phyloP scores from a whole-genome alignment of 2,797 vertebrate species.

The Sphenopsis melanotis region DNA sequence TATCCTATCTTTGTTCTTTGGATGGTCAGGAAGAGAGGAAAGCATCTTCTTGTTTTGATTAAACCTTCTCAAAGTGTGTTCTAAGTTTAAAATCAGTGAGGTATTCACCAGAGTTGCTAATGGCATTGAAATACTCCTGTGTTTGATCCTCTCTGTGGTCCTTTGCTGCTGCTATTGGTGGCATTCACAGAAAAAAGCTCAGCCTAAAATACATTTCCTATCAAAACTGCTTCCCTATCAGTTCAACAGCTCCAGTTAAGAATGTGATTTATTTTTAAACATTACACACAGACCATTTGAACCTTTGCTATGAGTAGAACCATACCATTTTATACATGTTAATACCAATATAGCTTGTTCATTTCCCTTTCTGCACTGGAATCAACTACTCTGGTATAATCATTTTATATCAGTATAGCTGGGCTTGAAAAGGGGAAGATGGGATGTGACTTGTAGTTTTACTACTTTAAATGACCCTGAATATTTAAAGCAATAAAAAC shows the following conservation, averaged over 20 bases:
- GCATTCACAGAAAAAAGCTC: background rate
- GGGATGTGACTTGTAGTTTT: background rate
- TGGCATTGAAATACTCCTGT: background rate
- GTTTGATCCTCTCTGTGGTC: background rate
- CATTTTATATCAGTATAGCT: background rate
- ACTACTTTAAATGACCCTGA: background rate
- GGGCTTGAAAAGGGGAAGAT: background rate
- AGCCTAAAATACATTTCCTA: background rate
- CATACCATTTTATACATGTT: background rate
- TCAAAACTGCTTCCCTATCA: background rate
- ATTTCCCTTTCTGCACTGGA: background rate
- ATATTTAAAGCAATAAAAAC: constrained; percentile 1
- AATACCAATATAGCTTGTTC: background rate
- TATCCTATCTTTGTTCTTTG: background rate
- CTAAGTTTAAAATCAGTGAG: background rate
- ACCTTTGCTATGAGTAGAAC: background rate
- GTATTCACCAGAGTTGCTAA: background rate
- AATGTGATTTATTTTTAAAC: constrained; percentile 16
- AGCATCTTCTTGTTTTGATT: background rate
- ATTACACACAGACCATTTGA: background rate
- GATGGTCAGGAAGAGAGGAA: background rate
- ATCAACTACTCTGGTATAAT: background rate
- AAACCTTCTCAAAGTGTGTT: background rate
- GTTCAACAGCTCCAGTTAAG: background rate
- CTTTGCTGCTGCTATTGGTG: background rate